Conservation (phyloP, 2,113 vertebrate species). For the Scalopus aquaticus region DNA sequence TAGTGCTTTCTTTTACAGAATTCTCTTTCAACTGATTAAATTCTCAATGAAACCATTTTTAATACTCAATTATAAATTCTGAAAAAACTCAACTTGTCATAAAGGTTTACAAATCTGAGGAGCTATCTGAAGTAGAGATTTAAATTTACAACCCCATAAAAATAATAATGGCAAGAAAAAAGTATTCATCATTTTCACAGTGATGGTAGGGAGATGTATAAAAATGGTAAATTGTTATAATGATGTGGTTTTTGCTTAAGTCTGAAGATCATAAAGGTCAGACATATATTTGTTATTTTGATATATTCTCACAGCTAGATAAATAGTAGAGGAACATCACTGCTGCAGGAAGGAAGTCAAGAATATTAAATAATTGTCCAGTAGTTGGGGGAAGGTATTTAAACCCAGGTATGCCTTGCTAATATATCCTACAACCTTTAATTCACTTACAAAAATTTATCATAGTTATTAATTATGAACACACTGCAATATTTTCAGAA, state of each 20-base stretch:
- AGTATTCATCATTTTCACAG: background rate
- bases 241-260: background rate
- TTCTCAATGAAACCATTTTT: background rate
- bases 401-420: background rate
- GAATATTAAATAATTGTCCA: background rate
- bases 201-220: background rate
- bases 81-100: background rate
- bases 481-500: slow-evolving; percentile 38
- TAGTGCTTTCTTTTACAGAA: background rate
- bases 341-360: background rate
- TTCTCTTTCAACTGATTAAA: background rate
- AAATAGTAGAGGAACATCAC: background rate
- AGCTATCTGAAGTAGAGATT: background rate
- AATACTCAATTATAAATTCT: background rate
- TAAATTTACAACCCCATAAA: background rate
- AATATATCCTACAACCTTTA: background rate
- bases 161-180: background rate
- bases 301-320: background rate
- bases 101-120: background rate
- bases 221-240: background rate
- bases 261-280: background rate
- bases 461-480: background rate
- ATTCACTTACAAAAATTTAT: slow-evolving; percentile 8
- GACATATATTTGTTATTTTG: background rate
- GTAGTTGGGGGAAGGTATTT: background rate